Conservation (phyloP, 2,888 invertebrate genomes). For the Melipona beecheii region DNA sequence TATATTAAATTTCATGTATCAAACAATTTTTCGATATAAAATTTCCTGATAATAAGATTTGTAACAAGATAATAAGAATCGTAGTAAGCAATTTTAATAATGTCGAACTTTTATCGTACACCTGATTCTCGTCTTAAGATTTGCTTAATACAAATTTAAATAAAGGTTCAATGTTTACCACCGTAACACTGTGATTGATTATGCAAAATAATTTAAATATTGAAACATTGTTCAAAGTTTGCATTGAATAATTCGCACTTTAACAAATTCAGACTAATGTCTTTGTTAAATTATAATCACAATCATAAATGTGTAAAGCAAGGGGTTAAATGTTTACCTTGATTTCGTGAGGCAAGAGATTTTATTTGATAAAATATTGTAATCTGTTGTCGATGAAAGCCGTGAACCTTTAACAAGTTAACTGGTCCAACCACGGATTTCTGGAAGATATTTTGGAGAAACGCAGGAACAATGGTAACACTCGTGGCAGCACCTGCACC, state of each 20-base stretch:
- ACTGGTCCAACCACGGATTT: not conserved
- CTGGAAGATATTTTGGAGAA: not conserved
- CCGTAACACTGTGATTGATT: not conserved
- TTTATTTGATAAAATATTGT: not conserved
- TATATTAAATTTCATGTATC: not conserved
- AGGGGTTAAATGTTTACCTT: constrained; percentile 18
- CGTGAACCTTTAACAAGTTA: not conserved
- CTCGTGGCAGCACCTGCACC: constrained; percentile 13
- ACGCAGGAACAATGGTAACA: constrained; percentile 15
- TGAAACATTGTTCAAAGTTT: not conserved
- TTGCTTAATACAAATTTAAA: not conserved
- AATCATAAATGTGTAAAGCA: not conserved
- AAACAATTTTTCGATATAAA: not conserved
- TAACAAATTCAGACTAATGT: not conserved
- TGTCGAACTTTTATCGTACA: not conserved
- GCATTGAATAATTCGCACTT: not conserved
- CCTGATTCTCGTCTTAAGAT: not conserved
- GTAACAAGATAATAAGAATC: no score
- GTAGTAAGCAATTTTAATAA: not conserved
- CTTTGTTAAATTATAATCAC: not conserved
- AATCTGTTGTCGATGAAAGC: not conserved
- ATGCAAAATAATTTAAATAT: not conserved
- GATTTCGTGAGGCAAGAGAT: not conserved
- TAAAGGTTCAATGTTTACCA: not conserved
- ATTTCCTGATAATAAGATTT: not conserved